Base-by-base conservation (phyloP, 2,797 vertebrate species). In the Myripristis jacobus region DNA sequence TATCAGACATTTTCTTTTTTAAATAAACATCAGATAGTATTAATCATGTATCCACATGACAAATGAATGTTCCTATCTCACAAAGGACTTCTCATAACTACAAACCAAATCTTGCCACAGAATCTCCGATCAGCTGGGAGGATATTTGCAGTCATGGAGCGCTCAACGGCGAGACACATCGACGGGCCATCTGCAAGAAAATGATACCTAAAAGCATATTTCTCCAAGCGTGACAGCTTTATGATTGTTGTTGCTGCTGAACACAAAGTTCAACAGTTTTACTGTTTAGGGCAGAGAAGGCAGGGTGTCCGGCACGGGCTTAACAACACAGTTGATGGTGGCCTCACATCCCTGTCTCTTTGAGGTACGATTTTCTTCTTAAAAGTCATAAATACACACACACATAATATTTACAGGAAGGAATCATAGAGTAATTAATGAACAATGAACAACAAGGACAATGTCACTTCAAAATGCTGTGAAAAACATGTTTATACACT, bases 171-270 rank as follows among this genome's bases (percentile, higher is more conserved):
- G 13, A 36, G n/a, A 2, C 31, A 3, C 16, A 36, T 24, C 10
- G 41, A 0, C 0, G n/a, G 8, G 36, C 25, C 22, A 59, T 27
- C 48, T 61, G 46, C 18, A 41, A n/a, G 29, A 67, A 77, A 69
- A 71, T 10, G 59, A 76, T 62, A 72, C 62, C 55, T 50, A 50
- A 22, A 46, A 25, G 19, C 19, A 25, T 44, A 70, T 73, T 62
- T 81, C 38, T 68, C 71, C 18, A 68, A 31, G 55, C 31, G 38
- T 65, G 77, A 81, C 68, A 84, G 76, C 66, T 83, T 89, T 88
- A 90, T 77, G 77, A 52, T 51, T 77, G 82, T 80, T 80, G 55
- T 74, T 75, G 48, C 84, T 58, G 48, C 59, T 62, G 24, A 55
- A 46, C 76, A 68, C 58, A 84, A 79, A 80, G 70, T 78, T 85